Evolutionary conservation across 2,113 vertebrate genomes (phyloP).

Genomic region (Paradisaea rubra): DNA sequence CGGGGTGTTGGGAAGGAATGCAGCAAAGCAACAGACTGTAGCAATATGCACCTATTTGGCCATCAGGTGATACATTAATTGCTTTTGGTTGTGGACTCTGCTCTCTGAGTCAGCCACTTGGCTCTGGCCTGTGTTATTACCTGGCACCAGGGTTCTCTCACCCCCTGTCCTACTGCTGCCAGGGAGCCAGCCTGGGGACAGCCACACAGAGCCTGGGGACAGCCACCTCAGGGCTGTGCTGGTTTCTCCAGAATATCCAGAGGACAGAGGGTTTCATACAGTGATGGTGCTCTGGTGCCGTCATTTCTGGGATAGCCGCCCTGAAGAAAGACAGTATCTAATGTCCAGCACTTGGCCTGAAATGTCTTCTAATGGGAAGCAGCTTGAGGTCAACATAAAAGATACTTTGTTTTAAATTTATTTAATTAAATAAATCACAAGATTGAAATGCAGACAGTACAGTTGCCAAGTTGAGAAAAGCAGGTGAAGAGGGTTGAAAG

Average conservation of each 20-base stretch:
- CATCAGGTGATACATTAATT: neutral
- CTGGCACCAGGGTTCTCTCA: neutral
- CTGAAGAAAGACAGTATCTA: neutral
- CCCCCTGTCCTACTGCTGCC: neutral
- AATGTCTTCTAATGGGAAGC: neutral
- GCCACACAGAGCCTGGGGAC: rapidly evolving
- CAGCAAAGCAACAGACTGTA: neutral
- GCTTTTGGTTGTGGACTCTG: neutral
- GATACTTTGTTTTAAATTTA: neutral
- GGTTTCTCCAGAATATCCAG: neutral
- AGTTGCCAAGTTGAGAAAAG: neutral
- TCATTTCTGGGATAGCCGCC: neutral
- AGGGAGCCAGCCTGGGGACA: neutral
- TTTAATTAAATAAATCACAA: neutral
- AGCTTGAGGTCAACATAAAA: neutral
- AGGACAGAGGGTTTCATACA: neutral
- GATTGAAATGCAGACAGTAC: neutral
- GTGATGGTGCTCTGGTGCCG: neutral
- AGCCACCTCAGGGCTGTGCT: rapidly evolving
- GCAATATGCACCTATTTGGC: rapidly evolving
- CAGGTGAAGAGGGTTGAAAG: neutral
- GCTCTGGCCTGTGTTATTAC: neutral
- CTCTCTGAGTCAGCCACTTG: neutral
- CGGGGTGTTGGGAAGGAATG: neutral
- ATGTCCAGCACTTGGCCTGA: neutral